Evolutionary conservation across 2,113 vertebrate genomes (phyloP), one percentile per base, ranked within the genome.

Genomic region (Megaceryle torquata): DNA sequence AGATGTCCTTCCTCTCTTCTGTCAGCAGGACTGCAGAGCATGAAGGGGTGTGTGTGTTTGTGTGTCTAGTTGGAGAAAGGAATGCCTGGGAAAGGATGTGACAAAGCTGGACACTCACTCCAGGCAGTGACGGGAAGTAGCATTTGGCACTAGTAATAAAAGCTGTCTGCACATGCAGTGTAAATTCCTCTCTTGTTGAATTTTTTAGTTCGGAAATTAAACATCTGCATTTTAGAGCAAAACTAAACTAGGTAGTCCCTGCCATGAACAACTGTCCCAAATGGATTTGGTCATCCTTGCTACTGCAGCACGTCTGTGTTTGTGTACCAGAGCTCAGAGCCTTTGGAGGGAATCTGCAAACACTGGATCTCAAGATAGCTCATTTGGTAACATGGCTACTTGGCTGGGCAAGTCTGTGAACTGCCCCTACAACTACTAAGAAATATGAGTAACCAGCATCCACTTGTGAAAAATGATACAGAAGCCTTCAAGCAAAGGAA

Each of bases 171-270:
- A 74, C 67, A 50, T 18, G 41, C 84, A 59, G n/a, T 72, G 35
- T 51, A 43, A 81, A 71, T 64, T 83, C 88, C n/a, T 93, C 31
- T 77, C n/a, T 20, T 68, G 67, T 33, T 89, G 74, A 78, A 37
- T 71, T 60, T 78, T 71, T 89, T 29, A 79, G 69, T 84, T 92
- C 68, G 86, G 64, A 86, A 68, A 88, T 54, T 69, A 78, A 93
- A 76, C 50, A 37, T 65, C 39, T 77, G 75, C n/a, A 39, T 88
- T 85, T 89, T 39, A 82, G 54, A 31, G 39, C 70, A 33, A 74
- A 89, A 48, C 16, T 37, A 61, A 80, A 64, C 37, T 80, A 67
- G 21, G 13, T 67, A 2, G 2, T 74, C 59, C 31, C n/a, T 79
- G 2, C 43, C 22, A 22, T 26, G 44, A 48, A 13, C 69, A 91